phyloP scores from a whole-genome alignment of 2,797 vertebrate species.

The Pantherophis vulpinus region DNA sequence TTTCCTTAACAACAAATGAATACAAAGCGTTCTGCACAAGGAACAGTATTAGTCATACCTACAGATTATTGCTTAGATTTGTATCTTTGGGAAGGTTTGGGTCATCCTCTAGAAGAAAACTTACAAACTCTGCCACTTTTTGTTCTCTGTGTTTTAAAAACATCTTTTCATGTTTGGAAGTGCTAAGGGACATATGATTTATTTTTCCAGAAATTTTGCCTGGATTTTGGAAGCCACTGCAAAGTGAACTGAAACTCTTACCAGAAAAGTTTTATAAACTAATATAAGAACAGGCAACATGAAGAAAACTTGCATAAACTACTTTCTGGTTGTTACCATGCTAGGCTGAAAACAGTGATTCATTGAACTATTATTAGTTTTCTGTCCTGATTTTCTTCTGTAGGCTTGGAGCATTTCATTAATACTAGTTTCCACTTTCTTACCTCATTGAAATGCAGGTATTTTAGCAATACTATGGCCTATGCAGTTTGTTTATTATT shows the following conservation, averaged over 20 bases:
- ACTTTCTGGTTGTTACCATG: not conserved
- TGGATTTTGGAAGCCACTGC: not conserved
- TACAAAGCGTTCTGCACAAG: not conserved
- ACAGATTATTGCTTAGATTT: slow-evolving; percentile 11
- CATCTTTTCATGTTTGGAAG: not conserved
- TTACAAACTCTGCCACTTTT: not conserved
- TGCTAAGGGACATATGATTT: not conserved
- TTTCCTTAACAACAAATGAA: slow-evolving; percentile 1
- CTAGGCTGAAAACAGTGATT: not conserved
- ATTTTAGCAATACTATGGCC: not conserved
- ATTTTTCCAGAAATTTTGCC: not conserved
- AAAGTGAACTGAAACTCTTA: not conserved
- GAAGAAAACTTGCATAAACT: not conserved
- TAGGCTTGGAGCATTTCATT: not conserved
- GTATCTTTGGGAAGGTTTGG: not conserved
- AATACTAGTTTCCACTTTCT: not conserved
- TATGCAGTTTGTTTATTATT: not conserved
- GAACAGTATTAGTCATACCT: slow-evolving; percentile 2
- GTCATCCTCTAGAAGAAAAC: not conserved
- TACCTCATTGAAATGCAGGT: slow-evolving; percentile 46
- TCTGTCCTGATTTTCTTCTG: not conserved
- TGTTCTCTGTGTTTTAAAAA: not conserved
- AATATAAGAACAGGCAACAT: not conserved
- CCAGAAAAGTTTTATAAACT: not conserved
- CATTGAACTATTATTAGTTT: not conserved